These are phyloP conservation scores for Balaeniceps rex DNA, from an alignment of 2,113 vertebrate genomes.

Conservation along the genomic window DNA sequence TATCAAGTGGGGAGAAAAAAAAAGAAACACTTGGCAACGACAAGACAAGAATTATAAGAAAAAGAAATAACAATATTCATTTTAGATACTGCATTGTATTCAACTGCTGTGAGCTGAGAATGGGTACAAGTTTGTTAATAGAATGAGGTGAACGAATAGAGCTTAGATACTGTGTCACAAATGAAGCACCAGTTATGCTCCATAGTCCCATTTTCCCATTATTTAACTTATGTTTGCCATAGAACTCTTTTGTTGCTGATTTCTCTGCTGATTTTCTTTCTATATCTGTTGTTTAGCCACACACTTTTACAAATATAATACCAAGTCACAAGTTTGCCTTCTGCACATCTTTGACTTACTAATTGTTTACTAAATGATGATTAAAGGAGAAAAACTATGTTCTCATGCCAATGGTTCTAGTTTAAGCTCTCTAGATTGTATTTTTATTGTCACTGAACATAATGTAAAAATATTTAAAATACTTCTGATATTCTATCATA, in stretches of 20 bases:
- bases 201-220: neutral
- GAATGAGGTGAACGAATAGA: neutral
- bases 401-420: neutral
- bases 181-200: neutral
- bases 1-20: neutral
- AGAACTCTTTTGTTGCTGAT: neutral
- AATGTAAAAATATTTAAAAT: neutral
- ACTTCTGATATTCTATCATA: neutral
- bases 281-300: neutral
- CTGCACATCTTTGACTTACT: neutral
- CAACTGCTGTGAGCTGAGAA: neutral
- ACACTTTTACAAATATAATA: neutral
- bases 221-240: neutral
- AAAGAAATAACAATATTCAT: neutral
- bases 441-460: neutral
- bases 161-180: neutral
- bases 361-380: neutral
- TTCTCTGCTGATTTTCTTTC: neutral
- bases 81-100: neutral
- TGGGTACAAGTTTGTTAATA: neutral
- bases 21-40: neutral
- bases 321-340: neutral
- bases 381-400: neutral
- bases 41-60: neutral
- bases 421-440: neutral